phyloP scores from a whole-genome alignment of 2,797 vertebrate genomes.

The Silurus aristotelis region DNA sequence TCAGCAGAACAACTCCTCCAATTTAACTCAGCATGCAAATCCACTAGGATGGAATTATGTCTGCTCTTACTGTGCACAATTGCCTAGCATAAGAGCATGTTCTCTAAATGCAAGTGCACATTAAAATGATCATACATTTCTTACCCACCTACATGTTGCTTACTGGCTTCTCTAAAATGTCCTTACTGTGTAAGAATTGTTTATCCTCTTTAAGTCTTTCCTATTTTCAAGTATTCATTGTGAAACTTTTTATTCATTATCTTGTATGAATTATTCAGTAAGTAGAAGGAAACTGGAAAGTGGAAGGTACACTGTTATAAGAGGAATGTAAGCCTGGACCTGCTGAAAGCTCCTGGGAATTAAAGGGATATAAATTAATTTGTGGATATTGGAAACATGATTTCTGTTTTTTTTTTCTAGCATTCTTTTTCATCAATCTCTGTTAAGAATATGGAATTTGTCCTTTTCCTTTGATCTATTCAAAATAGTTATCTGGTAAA shows the following conservation, averaged over 20 bases:
- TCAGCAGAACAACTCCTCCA: background rate
- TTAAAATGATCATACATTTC: background rate
- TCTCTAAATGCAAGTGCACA: constrained; percentile 1
- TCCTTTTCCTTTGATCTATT: background rate
- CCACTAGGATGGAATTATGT: background rate
- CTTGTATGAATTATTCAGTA: background rate
- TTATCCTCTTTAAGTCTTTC: background rate
- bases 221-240: background rate
- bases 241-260: background rate
- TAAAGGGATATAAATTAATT: background rate
- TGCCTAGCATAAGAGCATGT: constrained; percentile 10
- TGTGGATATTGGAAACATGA: background rate
- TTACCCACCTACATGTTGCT: background rate
- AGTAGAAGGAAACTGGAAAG: background rate
- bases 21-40: background rate
- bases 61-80: background rate
- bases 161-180: constrained; percentile 1
- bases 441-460: background rate
- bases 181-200: background rate
- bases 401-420: background rate
- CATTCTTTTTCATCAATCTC: background rate
- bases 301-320: background rate
- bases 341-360: background rate
- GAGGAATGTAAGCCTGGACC: background rate
- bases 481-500: background rate